phyloP scores from a whole-genome alignment of 2,888 invertebrate genomes.

The Venusia cambrica region DNA sequence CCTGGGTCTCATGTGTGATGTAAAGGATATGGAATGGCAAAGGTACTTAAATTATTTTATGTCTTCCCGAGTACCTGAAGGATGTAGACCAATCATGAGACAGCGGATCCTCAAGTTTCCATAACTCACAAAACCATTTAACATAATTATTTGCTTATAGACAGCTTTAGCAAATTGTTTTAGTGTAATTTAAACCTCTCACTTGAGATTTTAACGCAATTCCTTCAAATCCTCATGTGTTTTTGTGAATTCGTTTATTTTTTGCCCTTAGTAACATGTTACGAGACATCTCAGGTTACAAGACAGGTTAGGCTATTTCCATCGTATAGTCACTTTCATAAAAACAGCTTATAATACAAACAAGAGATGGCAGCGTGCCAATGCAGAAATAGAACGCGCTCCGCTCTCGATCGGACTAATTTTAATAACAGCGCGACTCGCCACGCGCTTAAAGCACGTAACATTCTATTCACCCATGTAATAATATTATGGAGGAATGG shows the following conservation, averaged over 20 bases:
- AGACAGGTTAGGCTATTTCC: conserved; percentile 78
- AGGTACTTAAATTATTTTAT: conserved; percentile 72
- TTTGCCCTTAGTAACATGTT: conserved; percentile 31
- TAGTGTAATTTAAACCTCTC: conserved; percentile 20
- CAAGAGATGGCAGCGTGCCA: conserved; percentile 77
- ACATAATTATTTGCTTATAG: conserved; percentile 54
- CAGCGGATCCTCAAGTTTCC: conserved; percentile 35
- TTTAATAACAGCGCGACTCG: conserved; percentile 67
- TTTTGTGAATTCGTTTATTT: conserved; percentile 1
- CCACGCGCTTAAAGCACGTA: conserved; percentile 54
- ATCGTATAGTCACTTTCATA: conserved; percentile 79
- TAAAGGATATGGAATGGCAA: conserved; percentile 88
- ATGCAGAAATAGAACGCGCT: conserved; percentile 70
- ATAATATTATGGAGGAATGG: conserved; percentile 36
- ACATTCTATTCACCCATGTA: conserved; percentile 48
- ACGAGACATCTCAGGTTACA: conserved; percentile 72
- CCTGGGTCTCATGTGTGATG: conserved; percentile 92
- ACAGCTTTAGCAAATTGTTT: conserved; percentile 56
- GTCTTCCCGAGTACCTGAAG: conserved; percentile 29
- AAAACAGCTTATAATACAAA: conserved; percentile 82
- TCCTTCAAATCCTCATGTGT: conserved; percentile 6
- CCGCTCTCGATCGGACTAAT: conserved; percentile 75
- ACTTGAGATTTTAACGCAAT: conserved; percentile 13
- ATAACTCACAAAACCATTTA: conserved; percentile 43
- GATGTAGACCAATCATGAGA: conserved; percentile 44